A percentile compares a stretch with the other conserved stretches of the same genome.
Evolutionary conservation across 2,113 vertebrate species (phyloP).

Genomic region (Nansenia antarctica): DNA sequence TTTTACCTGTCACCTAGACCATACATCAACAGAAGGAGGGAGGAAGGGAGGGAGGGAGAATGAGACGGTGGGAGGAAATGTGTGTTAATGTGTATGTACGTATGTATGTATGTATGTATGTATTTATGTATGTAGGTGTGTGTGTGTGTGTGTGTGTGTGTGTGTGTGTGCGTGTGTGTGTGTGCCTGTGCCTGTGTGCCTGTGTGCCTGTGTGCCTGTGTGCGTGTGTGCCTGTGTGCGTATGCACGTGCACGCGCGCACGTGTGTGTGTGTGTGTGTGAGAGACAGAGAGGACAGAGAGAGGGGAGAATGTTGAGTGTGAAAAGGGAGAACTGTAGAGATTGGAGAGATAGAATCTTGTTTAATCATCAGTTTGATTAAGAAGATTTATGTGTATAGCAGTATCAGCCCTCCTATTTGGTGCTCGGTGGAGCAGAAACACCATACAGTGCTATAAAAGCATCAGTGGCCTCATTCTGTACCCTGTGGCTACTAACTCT

Average conservation of each 20-base stretch:
- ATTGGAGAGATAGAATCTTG: slow-evolving; percentile 17
- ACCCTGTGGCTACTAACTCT: not conserved
- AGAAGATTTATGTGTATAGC: slow-evolving; percentile 21
- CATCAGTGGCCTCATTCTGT: not conserved
- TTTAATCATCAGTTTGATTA: slow-evolving; percentile 42
- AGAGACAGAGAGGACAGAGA: too few relatives aligned
- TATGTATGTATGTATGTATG: too few relatives aligned
- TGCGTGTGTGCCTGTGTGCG: slow-evolving; percentile 2
- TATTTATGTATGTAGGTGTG: too few relatives aligned
- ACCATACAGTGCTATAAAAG: not conserved
- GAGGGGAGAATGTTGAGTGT: too few relatives aligned
- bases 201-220: not conserved
- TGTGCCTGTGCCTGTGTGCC: not conserved
- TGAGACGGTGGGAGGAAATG: not conserved
- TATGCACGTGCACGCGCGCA: not conserved
- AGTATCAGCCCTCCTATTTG: not conserved
- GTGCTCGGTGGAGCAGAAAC: slow-evolving; percentile 16
- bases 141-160: too few relatives aligned
- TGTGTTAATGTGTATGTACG: too few relatives aligned
- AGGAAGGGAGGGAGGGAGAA: not conserved
- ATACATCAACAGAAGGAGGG: slow-evolving; percentile 38
- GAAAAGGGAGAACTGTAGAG: not conserved
- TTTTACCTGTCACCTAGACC: slow-evolving; percentile 36
- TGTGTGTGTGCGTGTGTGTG: not conserved
- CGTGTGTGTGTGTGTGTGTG: not conserved